Conservation (phyloP, 30 jellyfish, hydroid and myxozoan species). For the Pelagia noctiluca region DNA sequence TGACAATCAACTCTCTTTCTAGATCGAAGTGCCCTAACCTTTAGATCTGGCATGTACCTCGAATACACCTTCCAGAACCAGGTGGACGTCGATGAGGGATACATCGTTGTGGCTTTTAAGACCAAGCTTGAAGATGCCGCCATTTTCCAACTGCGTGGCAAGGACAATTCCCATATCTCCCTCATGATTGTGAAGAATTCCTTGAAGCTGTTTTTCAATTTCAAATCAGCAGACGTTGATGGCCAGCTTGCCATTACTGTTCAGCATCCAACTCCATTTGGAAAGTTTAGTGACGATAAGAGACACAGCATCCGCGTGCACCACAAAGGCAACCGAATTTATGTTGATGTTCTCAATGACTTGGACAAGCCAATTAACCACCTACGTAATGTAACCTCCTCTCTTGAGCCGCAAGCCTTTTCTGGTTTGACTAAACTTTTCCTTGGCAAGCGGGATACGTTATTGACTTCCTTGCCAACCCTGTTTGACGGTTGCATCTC, state of each 20-base stretch:
- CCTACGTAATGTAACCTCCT: constrained; percentile 39
- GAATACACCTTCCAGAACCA: constrained; percentile 49
- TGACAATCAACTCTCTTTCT: not conserved
- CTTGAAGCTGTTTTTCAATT: constrained; percentile 51
- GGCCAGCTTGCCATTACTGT: constrained; percentile 30
- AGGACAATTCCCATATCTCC: constrained; percentile 59
- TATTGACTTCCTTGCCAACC: constrained; percentile 31
- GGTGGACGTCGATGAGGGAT: constrained; percentile 68
- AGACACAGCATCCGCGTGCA: constrained; percentile 66
- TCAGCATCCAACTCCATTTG: constrained; percentile 46
- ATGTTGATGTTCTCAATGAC: constrained; percentile 59
- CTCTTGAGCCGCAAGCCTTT: constrained; percentile 2
- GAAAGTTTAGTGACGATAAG: constrained; percentile 58
- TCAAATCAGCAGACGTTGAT: constrained; percentile 45
- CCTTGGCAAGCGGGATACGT: constrained; percentile 36
- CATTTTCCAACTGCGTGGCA: constrained; percentile 61
- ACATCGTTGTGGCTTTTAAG: constrained; percentile 67
- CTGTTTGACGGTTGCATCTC: constrained; percentile 65
- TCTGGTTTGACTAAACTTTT: constrained; percentile 40
- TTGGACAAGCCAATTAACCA: constrained; percentile 37
- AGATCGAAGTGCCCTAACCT: constrained; percentile 61
- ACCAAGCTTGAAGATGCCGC: constrained; percentile 45
- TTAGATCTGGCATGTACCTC: constrained; percentile 18
- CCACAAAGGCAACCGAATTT: constrained; percentile 65
- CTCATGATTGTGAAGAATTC: constrained; percentile 27